Evolutionary conservation across 2,113 vertebrate genomes (phyloP).

Genomic region (Etheostoma spectabile): DNA sequence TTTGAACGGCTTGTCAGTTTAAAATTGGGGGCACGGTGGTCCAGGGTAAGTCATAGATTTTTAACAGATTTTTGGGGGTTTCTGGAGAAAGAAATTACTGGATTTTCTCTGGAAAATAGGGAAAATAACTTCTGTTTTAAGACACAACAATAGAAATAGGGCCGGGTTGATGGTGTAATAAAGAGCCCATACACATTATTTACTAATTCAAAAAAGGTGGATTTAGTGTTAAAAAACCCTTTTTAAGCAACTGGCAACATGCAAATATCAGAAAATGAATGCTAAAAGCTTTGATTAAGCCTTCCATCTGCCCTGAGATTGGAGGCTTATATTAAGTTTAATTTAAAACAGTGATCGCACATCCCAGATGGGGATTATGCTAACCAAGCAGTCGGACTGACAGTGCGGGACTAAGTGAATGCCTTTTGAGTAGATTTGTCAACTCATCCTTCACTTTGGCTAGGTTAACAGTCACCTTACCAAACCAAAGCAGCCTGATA

Average conservation of each 20-base stretch:
- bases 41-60: not conserved
- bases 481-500: slow-evolving; percentile 29
- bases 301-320: not conserved
- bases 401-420: slow-evolving; percentile 27
- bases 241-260: not conserved
- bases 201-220: not conserved
- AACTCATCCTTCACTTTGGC: slow-evolving; percentile 32
- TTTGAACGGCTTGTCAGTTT: too few relatives aligned
- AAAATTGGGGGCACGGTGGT: not conserved
- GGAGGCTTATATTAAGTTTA: not conserved
- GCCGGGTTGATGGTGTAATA: not conserved
- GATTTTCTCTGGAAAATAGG: not conserved
- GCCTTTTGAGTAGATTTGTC: slow-evolving; percentile 47
- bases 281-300: not conserved
- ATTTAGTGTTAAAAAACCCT: not conserved
- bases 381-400: slow-evolving; percentile 48
- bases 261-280: slow-evolving; percentile 4
- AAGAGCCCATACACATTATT: not conserved
- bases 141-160: not conserved
- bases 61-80: not conserved
- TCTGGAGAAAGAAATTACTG: not conserved
- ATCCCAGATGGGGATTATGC: slow-evolving; percentile 52
- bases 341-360: not conserved
- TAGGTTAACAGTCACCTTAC: slow-evolving; percentile 35
- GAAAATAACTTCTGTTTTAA: not conserved